Conservation (phyloP, 2,797 vertebrate genomes). For the Macroramphosus scolopax region DNA sequence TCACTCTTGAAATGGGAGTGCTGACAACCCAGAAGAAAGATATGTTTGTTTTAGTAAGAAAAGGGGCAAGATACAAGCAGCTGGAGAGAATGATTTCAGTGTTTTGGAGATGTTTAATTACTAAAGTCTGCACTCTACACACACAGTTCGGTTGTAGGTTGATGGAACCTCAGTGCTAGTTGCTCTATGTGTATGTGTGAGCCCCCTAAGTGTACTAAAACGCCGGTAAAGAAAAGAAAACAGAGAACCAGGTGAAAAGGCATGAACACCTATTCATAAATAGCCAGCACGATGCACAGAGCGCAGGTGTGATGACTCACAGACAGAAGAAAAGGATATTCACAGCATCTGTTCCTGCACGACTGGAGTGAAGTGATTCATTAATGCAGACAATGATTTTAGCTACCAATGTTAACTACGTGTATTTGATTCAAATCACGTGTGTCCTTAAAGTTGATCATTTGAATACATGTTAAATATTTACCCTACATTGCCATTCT, state of each 20-base stretch:
- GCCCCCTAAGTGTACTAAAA: too few relatives aligned
- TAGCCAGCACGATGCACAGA: constrained; percentile 58
- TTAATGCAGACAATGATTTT: too few relatives aligned
- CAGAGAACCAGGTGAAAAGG: constrained; percentile 34
- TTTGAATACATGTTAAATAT: neutral
- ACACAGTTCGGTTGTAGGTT: constrained; percentile 17
- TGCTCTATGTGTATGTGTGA: constrained; percentile 20
- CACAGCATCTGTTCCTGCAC: too few relatives aligned
- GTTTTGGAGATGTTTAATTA: constrained; percentile 50
- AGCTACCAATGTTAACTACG: too few relatives aligned
- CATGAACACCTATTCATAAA: too few relatives aligned
- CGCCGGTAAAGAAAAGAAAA: constrained; percentile 33
- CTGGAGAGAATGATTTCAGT: constrained; percentile 49
- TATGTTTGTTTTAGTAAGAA: constrained; percentile 61
- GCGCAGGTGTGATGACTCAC: constrained; percentile 68
- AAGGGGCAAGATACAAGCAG: constrained; percentile 26
- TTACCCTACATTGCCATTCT: neutral
- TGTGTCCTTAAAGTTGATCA: too few relatives aligned
- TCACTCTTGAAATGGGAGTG: constrained; percentile 64
- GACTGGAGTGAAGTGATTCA: too few relatives aligned
- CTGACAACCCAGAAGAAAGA: constrained; percentile 61
- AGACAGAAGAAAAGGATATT: too few relatives aligned
- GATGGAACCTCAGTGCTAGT: constrained; percentile 7
- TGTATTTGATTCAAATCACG: too few relatives aligned
- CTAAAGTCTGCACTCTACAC: constrained; percentile 49